These are phyloP conservation scores for Drosophila burlai DNA, from an alignment of 1,140 invertebrate species.

Conservation along the genomic window DNA sequence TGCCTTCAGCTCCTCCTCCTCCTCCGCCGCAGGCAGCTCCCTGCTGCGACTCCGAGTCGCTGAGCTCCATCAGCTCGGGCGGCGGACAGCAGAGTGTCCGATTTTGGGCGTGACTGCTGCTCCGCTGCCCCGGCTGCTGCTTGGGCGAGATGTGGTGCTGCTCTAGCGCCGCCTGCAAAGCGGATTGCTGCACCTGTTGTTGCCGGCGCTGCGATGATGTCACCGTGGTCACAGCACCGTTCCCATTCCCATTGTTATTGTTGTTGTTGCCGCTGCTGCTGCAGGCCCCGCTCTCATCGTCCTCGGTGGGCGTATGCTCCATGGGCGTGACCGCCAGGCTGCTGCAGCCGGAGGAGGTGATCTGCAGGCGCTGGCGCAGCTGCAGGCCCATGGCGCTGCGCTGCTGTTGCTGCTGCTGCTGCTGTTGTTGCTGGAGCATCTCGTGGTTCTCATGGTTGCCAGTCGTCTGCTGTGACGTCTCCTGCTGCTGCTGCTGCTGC, in stretches of 20 bases:
- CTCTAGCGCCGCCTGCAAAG: constrained; percentile 62
- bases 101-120: background rate
- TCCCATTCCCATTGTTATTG: constrained; percentile 17
- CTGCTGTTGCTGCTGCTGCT: constrained; percentile 7
- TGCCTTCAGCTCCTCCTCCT: constrained; percentile 15
- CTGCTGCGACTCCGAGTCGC: constrained; percentile 29
- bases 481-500: constrained; percentile 62
- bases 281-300: constrained; percentile 66
- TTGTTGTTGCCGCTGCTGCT: constrained; percentile 27
- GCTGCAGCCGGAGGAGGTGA: constrained; percentile 79
- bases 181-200: constrained; percentile 65
- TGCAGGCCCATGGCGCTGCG: constrained; percentile 60
- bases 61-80: constrained; percentile 40
- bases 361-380: constrained; percentile 77
- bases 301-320: constrained; percentile 80
- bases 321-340: constrained; percentile 81
- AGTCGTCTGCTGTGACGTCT: constrained; percentile 22
- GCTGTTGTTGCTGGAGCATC: constrained; percentile 3
- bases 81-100: constrained; percentile 32
- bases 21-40: constrained; percentile 51
- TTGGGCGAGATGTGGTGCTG: constrained; percentile 70
- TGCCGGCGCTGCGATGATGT: constrained; percentile 77
- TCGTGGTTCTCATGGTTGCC: constrained; percentile 32
- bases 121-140: background rate
- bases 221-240: constrained; percentile 68